Evolutionary conservation across 2,888 invertebrate genomes (phyloP), one percentile per base, ranked within the genome.

Genomic region (Cephus sareptanus): DNA sequence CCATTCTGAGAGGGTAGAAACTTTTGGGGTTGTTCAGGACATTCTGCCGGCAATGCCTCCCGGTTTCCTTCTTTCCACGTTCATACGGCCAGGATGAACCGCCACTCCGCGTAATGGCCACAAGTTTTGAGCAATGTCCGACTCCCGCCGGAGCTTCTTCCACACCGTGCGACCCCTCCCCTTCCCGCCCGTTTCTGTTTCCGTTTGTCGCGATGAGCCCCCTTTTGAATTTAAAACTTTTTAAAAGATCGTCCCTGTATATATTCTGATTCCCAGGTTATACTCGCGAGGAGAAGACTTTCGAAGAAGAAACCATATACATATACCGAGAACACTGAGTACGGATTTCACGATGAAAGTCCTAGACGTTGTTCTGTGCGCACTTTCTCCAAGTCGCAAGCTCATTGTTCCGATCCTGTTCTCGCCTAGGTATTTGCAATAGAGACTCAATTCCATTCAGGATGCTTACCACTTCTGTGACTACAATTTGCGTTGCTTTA

Each of bases 81-180:
- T 70, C 70, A 31, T 33, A 33, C 70, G 70, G 33, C 70, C 15
- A 30, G 70, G 70, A 76, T 77, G 75, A 81, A 74, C 79, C 85
- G 81, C 83, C 81, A 81, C 84, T 83, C 85, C 70, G 77, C 83
- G 85, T 86, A 85, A 87, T 84, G 85, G 85, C 82, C 83, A 76
- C 84, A 86, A 87, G 85, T 88, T 88, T 87, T 86, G 85, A 87
- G 85, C 86, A 83, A 85, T 85, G 86, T 83, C 85, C 87, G 83
- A 83, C 75, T 69, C 78, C 71, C 56, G 69, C 77, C 34, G 73
- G 75, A 76, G 79, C 76, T 75, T 34, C 81, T 69, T 69, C 56
- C 37, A 40, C 15, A 40, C 15, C 40, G 40, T 15, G 40, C 40
- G 40, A 37, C 73, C 33, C 71, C 31, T 11, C 34, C 34, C 34